Evolutionary conservation across 1,140 invertebrate genomes (phyloP), one percentile per base, ranked within the genome.

Genomic region (Ceratosolen fusciceps): DNA sequence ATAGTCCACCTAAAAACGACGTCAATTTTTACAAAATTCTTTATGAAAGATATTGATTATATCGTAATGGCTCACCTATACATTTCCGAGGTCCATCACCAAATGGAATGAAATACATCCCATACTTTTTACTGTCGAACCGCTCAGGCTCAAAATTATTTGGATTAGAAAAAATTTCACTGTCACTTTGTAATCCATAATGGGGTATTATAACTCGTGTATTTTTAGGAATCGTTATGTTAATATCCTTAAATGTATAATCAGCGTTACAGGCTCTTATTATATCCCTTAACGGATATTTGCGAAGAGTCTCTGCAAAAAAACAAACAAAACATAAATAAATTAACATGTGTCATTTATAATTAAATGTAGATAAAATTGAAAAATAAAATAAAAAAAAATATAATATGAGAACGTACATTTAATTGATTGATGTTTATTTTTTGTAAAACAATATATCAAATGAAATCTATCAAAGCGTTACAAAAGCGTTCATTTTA

Each of bases 91-190:
- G 88, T 16, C 92, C 92, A 73, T 91, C 90, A 0, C 92, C 92
- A 84, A 94, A 94, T 3, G 93, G 92, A 43, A 92, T 85, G 83
- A 89, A 92, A 52, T 19, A 3, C 10, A 21, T 3, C 21, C 19
- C 21, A 19, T 3, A 3, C 4, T 19, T 21, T 8, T 14, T 49
- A 10, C 21, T 16, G 37, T 87, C 84, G 84, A 95, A 95, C 81
- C 94, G 88, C 58, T 94, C 93, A 0, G 95, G 95, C 87, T 94
- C 90, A 82, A 94, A 96, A 16, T 84, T 87, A 9, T 93, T 90
- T 3, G 95, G 94, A 81, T 95, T 89, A 7, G 92, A 89, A 86
- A 91, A 95, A 74, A 92, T 89, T 24, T 90, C 86, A 2, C 92
- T 89, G 88, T 95, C 93, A 34, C 91, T 86, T 80, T 96, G 94